Percentiles rank a stretch among this genome's conserved stretches.
phyloP scores from a whole-genome alignment of 2,797 vertebrate species.

The Gobio occitaniae region DNA sequence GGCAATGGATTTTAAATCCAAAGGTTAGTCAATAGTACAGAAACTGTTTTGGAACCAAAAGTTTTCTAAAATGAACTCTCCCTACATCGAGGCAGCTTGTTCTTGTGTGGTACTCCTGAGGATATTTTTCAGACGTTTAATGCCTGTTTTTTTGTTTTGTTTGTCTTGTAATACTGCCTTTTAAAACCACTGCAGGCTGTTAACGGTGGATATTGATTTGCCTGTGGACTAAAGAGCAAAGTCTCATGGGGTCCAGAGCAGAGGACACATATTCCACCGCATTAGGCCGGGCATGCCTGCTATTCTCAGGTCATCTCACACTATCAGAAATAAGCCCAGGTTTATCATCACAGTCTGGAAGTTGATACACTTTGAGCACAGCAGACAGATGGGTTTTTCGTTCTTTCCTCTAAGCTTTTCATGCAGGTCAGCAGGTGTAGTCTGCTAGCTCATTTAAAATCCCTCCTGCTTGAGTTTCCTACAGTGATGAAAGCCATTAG shows the following conservation, averaged over 20 bases:
- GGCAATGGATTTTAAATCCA: neutral
- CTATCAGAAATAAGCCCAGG: conserved; percentile 53
- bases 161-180: conserved; percentile 17
- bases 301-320: conserved; percentile 64
- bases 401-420: conserved; percentile 26
- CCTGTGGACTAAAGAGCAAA: conserved; percentile 45
- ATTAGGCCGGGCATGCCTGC: conserved; percentile 62
- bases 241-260: conserved; percentile 55
- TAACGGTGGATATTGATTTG: conserved; percentile 60
- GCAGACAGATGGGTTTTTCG: conserved; percentile 60
- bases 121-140: conserved; percentile 1
- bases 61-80: neutral
- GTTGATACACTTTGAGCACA: conserved; percentile 64
- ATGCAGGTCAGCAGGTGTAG: conserved; percentile 27
- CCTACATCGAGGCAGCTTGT: neutral
- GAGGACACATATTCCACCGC: conserved; percentile 63
- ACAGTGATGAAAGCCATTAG: conserved; percentile 56
- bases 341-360: conserved; percentile 72
- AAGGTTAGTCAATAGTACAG: neutral
- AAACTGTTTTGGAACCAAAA: neutral
- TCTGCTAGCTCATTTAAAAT: conserved; percentile 45
- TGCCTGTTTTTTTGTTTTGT: conserved; percentile 26
- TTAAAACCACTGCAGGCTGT: conserved; percentile 16
- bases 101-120: neutral
- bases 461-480: conserved; percentile 32